Evolutionary conservation across 1,140 invertebrate species (phyloP).

Genomic region (Drosophila asahinai): DNA sequence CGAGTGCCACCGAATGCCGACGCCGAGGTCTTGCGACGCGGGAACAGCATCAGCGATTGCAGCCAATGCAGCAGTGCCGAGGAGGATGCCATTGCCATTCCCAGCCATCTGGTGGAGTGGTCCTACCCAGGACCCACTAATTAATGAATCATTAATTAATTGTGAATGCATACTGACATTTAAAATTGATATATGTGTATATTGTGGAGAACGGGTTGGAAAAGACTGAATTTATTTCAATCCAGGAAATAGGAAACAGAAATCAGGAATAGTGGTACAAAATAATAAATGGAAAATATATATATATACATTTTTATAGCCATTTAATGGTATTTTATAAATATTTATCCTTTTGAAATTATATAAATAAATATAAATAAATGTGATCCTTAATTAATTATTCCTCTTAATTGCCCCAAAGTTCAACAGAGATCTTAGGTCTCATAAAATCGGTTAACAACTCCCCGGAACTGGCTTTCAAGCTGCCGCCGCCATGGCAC

Average conservation of each 20-base stretch:
- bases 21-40: constrained; percentile 36
- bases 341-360: too few species aligned
- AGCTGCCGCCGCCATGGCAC: constrained; percentile 1
- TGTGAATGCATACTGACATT: background rate
- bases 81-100: background rate
- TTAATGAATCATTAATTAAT: background rate
- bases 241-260: too few species aligned
- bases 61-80: constrained; percentile 61
- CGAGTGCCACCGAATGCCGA: background rate
- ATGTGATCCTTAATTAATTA: too few species aligned
- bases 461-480: constrained; percentile 10
- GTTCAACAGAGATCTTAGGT: constrained; percentile 16
- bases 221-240: background rate
- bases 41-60: constrained; percentile 65
- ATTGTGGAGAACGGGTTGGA: too few species aligned
- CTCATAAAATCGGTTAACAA: constrained; percentile 24
- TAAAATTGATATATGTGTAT: background rate
- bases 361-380: too few species aligned
- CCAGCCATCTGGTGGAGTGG: constrained; percentile 18
- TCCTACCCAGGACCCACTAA: constrained; percentile 3
- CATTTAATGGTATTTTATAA: too few species aligned
- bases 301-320: background rate
- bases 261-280: too few species aligned
- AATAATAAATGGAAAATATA: background rate
- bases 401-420: background rate